Evolutionary conservation across 2,797 vertebrate genomes (phyloP).

Genomic region (Mus caroli): DNA sequence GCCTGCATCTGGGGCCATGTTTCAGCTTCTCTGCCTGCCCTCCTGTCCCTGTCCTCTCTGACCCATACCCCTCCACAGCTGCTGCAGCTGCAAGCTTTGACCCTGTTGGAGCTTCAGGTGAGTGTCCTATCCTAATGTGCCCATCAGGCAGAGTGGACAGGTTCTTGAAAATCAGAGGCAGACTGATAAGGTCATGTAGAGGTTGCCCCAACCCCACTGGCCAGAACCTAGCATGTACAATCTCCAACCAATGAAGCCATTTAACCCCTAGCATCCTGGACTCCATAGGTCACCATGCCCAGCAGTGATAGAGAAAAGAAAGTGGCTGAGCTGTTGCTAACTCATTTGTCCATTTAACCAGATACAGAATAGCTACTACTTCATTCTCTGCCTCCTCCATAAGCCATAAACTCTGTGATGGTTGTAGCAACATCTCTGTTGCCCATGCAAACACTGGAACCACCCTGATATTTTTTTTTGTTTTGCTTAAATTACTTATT

Average conservation of each 20-base stretch:
- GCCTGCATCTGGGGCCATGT: neutral
- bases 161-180: neutral
- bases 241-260: neutral
- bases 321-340: neutral
- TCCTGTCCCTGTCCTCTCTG: neutral
- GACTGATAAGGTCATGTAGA: neutral
- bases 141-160: neutral
- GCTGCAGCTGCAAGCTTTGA: neutral
- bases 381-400: neutral
- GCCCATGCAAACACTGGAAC: neutral
- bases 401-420: neutral
- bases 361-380: neutral
- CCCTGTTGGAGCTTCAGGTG: neutral
- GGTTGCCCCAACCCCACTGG: constrained; percentile 54
- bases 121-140: neutral
- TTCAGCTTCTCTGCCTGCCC: neutral
- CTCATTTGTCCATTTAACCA: neutral
- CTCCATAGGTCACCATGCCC: neutral
- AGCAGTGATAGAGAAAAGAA: neutral
- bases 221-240: neutral
- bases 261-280: neutral
- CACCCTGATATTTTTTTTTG: neutral
- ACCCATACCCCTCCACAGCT: neutral
- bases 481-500: neutral
- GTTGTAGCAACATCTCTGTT: neutral